Evolutionary conservation across 2,888 invertebrate genomes (phyloP).

Genomic region (Junonia oenone): DNA sequence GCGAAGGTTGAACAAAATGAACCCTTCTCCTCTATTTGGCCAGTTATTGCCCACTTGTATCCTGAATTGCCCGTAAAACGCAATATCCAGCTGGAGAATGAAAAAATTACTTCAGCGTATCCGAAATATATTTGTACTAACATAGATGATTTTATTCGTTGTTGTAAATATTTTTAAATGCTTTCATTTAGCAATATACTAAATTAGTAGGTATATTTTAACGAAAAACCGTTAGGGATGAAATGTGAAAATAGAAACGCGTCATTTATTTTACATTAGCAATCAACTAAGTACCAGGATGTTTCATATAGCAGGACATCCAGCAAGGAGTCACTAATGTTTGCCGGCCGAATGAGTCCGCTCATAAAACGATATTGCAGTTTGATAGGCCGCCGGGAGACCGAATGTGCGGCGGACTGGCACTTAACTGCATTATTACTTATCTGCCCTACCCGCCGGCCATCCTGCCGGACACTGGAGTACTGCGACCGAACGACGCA

Average conservation of each 20-base stretch:
- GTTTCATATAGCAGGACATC: conserved; percentile 23
- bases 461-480: conserved; percentile 28
- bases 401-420: conserved; percentile 44
- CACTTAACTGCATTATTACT: conserved; percentile 54
- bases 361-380: conserved; percentile 58
- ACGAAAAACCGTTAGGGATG: too few relatives aligned
- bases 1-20: conserved; percentile 43
- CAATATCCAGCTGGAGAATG: conserved; percentile 58
- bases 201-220: too few relatives aligned
- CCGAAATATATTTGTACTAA: background rate
- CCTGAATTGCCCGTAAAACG: conserved; percentile 56
- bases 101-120: conserved; percentile 30
- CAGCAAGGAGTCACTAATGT: conserved; percentile 34
- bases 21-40: conserved; percentile 41
- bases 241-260: too few relatives aligned
- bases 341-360: conserved; percentile 43
- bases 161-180: too few relatives aligned
- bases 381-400: conserved; percentile 51
- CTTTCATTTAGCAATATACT: too few relatives aligned
- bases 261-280: conserved; percentile 29
- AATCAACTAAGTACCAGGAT: conserved; percentile 26
- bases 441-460: conserved; percentile 36
- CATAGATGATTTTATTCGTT: background rate
- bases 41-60: conserved; percentile 66
- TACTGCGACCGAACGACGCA: conserved; percentile 31